Percentiles rank a stretch among this genome's conserved stretches.
phyloP scores from a whole-genome alignment of 2,888 invertebrate genomes.

The Trileptium ribeirensis region DNA sequence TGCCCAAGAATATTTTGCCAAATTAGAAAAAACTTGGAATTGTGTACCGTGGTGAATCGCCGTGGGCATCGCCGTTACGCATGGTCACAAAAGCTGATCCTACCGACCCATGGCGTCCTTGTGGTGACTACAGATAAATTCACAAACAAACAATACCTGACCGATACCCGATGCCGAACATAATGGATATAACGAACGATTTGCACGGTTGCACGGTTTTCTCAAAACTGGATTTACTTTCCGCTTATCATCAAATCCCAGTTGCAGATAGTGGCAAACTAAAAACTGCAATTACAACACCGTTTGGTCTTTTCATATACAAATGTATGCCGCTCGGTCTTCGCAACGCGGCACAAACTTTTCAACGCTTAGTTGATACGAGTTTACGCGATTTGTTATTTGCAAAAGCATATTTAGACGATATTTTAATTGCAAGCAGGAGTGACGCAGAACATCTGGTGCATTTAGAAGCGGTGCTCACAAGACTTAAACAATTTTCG shows the following conservation, averaged over 20 bases:
- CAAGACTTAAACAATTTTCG: neutral
- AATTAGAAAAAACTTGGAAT: conserved; percentile 4
- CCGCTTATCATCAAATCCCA: neutral
- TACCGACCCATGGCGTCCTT: neutral
- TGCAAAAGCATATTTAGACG: neutral
- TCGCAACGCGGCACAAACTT: neutral
- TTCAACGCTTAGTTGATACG: neutral
- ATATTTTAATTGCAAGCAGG: neutral
- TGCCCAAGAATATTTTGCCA: neutral
- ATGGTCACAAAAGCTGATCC: neutral
- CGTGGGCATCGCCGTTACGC: neutral
- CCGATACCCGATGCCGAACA: conserved; percentile 9
- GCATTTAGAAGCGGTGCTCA: neutral
- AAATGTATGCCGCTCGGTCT: conserved; percentile 12
- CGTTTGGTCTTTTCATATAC: conserved; percentile 8
- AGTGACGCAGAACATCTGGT: neutral
- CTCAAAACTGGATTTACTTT: neutral
- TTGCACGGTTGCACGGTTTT: neutral
- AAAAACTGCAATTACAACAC: neutral
- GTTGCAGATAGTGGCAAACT: neutral
- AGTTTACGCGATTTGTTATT: neutral
- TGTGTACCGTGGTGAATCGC: neutral
- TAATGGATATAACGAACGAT: neutral
- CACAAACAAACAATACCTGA: conserved; percentile 3
- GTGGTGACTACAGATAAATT: neutral